Percentiles rank a stretch among this genome's conserved stretches.
phyloP scores from a whole-genome alignment of 2,797 vertebrate genomes.

The Urocyon cinereoargenteus region DNA sequence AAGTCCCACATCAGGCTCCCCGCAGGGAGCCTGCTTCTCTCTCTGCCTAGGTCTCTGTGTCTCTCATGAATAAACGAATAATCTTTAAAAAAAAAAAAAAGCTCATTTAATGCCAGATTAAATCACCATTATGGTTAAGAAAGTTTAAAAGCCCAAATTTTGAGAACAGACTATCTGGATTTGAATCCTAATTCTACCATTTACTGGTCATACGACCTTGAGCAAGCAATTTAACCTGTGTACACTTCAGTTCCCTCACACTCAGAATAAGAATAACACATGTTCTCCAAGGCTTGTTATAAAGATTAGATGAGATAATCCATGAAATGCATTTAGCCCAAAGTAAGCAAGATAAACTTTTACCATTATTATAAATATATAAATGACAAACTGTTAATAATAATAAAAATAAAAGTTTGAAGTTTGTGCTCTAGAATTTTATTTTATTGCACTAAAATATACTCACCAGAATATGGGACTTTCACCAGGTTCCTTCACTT shows the following conservation, averaged over 20 bases:
- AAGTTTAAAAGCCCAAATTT: not conserved
- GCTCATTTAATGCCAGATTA: not conserved
- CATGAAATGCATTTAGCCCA: conserved; percentile 15
- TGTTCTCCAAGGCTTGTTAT: not conserved
- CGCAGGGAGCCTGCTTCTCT: too few species aligned
- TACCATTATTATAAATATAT: not conserved
- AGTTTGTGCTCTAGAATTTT: conserved; percentile 26
- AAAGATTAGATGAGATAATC: conserved; percentile 30
- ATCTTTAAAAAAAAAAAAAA: not conserved
- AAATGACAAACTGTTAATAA: conserved; percentile 24
- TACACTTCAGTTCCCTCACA: not conserved
- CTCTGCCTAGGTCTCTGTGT: too few species aligned
- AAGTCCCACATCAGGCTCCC: too few species aligned
- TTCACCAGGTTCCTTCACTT: conserved; percentile 97
- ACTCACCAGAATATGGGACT: conserved; percentile 99
- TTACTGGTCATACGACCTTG: not conserved
- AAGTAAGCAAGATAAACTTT: conserved; percentile 2
- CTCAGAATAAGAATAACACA: not conserved
- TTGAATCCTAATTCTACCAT: not conserved
- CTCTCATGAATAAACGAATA: too few species aligned
- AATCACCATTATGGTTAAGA: not conserved
- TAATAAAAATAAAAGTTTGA: conserved; percentile 44
- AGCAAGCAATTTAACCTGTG: not conserved
- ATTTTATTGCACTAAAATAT: conserved; percentile 55
- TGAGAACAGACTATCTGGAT: not conserved